phyloP scores from a whole-genome alignment of 2,113 vertebrate species.

The Esox niger region DNA sequence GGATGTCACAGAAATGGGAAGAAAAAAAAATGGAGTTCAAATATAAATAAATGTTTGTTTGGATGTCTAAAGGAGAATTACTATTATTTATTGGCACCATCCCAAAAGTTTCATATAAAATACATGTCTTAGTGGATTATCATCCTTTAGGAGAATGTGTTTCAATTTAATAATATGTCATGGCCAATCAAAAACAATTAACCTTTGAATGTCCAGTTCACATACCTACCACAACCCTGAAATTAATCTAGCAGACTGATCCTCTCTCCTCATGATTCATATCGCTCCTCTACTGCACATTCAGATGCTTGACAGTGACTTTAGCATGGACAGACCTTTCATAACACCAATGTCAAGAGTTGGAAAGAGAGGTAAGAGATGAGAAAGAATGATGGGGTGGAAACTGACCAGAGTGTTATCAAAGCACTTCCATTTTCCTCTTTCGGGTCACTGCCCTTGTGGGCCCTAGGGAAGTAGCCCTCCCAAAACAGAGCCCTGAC shows the following conservation, averaged over 20 bases:
- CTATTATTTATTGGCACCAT: no score
- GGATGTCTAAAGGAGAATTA: no score
- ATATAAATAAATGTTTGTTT: not conserved
- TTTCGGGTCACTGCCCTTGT: not conserved
- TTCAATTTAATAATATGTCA: not conserved
- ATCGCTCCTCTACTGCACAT: not conserved
- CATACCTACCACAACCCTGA: not conserved
- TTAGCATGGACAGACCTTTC: not conserved
- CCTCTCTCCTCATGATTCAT: not conserved
- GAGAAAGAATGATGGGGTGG: constrained; percentile 14
- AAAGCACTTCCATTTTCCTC: constrained; percentile 30
- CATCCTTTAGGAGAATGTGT: no score
- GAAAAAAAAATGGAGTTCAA: no score
- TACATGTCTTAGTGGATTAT: no score
- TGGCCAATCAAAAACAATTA: not conserved
- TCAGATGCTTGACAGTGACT: not conserved
- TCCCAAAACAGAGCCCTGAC: constrained; percentile 17
- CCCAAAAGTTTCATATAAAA: no score
- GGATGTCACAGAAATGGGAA: no score
- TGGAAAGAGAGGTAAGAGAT: not conserved
- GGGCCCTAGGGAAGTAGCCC: constrained; percentile 29
- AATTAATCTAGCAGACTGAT: not conserved
- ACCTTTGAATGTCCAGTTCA: not conserved
- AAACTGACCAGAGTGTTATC: constrained; percentile 25
- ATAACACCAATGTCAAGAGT: constrained; percentile 7